Evolutionary conservation across 2,797 vertebrate species (phyloP).

Genomic region (Falco berigora): DNA sequence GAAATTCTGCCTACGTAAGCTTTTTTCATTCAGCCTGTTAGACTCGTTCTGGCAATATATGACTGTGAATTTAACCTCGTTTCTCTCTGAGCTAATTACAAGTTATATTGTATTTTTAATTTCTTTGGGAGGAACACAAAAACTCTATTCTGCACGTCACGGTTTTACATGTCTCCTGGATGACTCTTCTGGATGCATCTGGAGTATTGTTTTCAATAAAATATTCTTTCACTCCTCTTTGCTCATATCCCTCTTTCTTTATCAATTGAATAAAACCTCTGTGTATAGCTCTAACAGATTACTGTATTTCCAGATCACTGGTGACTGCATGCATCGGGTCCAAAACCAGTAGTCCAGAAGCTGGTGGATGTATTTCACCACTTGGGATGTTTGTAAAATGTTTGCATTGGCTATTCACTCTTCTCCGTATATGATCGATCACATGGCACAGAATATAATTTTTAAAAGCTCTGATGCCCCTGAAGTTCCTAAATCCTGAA

Average conservation of each 20-base stretch:
- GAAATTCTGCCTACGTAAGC: constrained; percentile 28
- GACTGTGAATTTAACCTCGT: constrained; percentile 18
- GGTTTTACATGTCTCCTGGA: background rate
- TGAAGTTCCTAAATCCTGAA: background rate
- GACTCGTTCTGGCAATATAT: constrained; percentile 8
- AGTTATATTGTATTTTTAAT: constrained; percentile 39
- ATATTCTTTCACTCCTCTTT: background rate
- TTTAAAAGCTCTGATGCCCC: background rate
- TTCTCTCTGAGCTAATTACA: constrained; percentile 33
- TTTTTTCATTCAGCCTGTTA: constrained; percentile 10
- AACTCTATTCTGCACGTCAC: background rate
- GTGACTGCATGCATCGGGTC: background rate
- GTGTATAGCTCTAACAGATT: background rate
- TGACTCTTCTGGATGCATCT: constrained; percentile 26
- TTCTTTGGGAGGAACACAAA: constrained; percentile 34
- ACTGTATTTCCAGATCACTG: background rate
- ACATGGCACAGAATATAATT: background rate
- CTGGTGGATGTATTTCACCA: background rate
- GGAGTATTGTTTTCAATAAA: constrained; percentile 33
- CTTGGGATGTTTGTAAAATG: background rate
- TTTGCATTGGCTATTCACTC: background rate
- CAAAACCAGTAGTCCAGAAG: background rate
- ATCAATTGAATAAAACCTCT: constrained; percentile 5
- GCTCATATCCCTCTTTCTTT: background rate
- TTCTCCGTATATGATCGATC: background rate